phyloP scores from a whole-genome alignment of 1,140 invertebrate species.

The Tyrophagus putrescentiae region DNA sequence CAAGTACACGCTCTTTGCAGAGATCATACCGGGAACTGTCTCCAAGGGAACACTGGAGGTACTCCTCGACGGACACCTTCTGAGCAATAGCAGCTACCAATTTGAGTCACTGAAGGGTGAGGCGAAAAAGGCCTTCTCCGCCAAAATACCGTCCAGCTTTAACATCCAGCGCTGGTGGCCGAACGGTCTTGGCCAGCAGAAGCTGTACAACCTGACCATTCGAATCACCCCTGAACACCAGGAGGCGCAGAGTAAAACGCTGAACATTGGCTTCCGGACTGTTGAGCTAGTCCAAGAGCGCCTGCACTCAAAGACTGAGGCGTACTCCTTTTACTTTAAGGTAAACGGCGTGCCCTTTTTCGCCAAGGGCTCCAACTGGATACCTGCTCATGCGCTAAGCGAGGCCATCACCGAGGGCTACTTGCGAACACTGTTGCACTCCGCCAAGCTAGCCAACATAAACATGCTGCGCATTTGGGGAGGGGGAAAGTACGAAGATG shows the following conservation, averaged over 20 bases:
- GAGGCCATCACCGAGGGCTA: slow-evolving; percentile 47
- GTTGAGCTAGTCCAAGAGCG: slow-evolving; percentile 46
- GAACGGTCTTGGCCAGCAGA: background rate
- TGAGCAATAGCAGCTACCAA: too few species aligned
- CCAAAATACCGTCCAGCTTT: background rate
- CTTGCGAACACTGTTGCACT: slow-evolving; percentile 43
- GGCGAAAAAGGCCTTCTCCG: background rate
- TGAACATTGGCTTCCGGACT: slow-evolving; percentile 67
- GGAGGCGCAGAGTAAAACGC: slow-evolving; percentile 29
- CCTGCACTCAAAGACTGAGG: background rate
- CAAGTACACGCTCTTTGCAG: too few species aligned
- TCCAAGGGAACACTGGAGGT: too few species aligned
- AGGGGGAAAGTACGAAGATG: slow-evolving; percentile 74
- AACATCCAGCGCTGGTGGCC: background rate
- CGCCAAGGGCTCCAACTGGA: slow-evolving; percentile 90
- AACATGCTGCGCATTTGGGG: slow-evolving; percentile 94
- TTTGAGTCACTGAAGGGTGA: too few species aligned
- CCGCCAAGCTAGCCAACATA: slow-evolving; percentile 64
- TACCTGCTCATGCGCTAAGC: slow-evolving; percentile 72
- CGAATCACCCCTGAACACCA: background rate
- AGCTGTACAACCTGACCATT: slow-evolving; percentile 20
- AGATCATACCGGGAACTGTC: too few species aligned
- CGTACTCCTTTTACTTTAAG: slow-evolving; percentile 63
- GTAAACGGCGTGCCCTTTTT: slow-evolving; percentile 77
- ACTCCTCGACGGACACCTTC: too few species aligned